These are phyloP conservation scores for Steinernema hermaphroditum DNA, from an alignment of 2,888 invertebrate species.

Conservation along the genomic window DNA sequence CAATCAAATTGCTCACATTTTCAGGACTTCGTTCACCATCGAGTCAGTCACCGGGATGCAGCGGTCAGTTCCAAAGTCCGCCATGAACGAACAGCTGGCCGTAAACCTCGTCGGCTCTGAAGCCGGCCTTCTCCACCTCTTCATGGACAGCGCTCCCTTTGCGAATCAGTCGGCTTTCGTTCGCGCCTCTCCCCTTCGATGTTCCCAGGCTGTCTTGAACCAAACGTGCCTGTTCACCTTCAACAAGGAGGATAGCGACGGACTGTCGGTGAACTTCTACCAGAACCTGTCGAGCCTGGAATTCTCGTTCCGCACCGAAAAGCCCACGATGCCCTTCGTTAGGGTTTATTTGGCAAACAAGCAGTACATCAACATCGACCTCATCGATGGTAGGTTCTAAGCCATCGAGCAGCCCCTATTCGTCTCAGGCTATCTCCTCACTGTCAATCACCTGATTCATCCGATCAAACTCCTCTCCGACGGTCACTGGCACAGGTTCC, in stretches of 20 bases:
- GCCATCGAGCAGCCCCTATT: too few species aligned
- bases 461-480: slow-evolving; percentile 48
- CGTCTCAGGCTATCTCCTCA: slow-evolving; percentile 43
- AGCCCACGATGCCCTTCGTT: slow-evolving; percentile 38
- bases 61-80: neutral
- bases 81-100: neutral
- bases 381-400: slow-evolving; percentile 45
- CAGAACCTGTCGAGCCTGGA: slow-evolving; percentile 25
- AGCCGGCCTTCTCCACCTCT: slow-evolving; percentile 40
- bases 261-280: neutral
- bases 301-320: slow-evolving; percentile 46
- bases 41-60: neutral
- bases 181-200: slow-evolving; percentile 33
- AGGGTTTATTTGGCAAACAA: slow-evolving; percentile 15
- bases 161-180: slow-evolving; percentile 32
- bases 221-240: slow-evolving; percentile 45
- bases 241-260: slow-evolving; percentile 32
- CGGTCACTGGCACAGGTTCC: slow-evolving; percentile 45
- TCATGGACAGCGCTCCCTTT: slow-evolving; percentile 11
- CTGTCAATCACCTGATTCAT: slow-evolving; percentile 47
- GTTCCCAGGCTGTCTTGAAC: slow-evolving; percentile 37
- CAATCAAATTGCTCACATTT: too few species aligned
- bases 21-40: neutral
- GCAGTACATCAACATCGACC: slow-evolving; percentile 37
- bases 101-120: slow-evolving; percentile 28